Percentiles rank a stretch among this genome's conserved stretches.
Conservation (phyloP, 1,140 invertebrate species). For the Diploscapter pachys region DNA sequence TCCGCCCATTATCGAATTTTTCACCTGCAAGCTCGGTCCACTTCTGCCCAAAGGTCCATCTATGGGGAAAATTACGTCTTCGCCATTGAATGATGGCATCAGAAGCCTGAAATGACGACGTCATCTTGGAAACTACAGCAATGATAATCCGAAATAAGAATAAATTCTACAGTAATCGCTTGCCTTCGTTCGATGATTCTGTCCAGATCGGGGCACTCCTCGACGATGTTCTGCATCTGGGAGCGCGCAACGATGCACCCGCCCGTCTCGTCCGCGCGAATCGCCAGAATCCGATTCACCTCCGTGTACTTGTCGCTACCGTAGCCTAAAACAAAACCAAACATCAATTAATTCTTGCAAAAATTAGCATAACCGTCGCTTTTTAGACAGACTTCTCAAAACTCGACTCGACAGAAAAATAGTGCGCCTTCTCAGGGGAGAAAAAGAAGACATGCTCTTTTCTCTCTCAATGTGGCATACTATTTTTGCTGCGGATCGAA, state of each 20-base stretch:
- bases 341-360: too few species aligned
- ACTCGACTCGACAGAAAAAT: too few species aligned
- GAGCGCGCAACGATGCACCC: slow-evolving; percentile 35
- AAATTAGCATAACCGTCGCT: too few species aligned
- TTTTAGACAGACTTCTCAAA: too few species aligned
- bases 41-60: slow-evolving; percentile 37
- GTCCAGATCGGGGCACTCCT: slow-evolving; percentile 24
- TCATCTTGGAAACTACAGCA: background rate
- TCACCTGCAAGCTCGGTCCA: slow-evolving; percentile 21
- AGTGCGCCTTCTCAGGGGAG: too few species aligned
- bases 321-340: slow-evolving; percentile 6
- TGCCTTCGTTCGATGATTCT: slow-evolving; percentile 28
- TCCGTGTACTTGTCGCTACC: slow-evolving; percentile 36
- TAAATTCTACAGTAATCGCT: too few species aligned
- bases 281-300: slow-evolving; percentile 37
- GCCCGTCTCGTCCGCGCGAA: slow-evolving; percentile 24
- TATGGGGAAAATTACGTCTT: slow-evolving; percentile 38
- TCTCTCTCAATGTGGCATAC: too few species aligned
- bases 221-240: slow-evolving; percentile 37
- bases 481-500: too few species aligned
- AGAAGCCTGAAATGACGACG: slow-evolving; percentile 15
- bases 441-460: too few species aligned
- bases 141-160: background rate
- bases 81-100: slow-evolving; percentile 39
- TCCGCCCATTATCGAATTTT: too few species aligned